Evolutionary conservation across 2,113 vertebrate species (phyloP).

Genomic region (Micromys minutus): DNA sequence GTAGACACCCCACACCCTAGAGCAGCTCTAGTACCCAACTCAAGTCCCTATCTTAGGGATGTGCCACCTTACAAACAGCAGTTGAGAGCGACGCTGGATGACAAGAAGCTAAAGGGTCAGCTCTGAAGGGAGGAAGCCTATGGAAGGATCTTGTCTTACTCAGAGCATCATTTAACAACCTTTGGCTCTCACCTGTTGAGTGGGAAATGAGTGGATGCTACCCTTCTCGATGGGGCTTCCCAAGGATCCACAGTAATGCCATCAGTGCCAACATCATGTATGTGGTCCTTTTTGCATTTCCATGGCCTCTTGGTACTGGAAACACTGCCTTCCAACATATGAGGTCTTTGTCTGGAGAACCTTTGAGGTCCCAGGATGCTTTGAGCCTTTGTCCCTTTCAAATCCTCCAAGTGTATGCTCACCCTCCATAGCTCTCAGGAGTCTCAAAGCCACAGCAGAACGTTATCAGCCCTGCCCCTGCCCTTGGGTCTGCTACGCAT

Average conservation of each 20-base stretch:
- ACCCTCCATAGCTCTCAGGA: not conserved
- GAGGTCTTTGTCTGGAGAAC: not conserved
- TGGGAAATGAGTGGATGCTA: not conserved
- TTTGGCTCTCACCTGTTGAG: not conserved
- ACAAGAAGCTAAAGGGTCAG: not conserved
- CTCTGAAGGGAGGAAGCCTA: not conserved
- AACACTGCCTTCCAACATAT: not conserved
- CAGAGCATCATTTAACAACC: not conserved
- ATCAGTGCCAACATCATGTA: accelerated
- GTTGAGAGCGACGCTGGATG: not conserved
- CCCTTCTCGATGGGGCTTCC: not conserved
- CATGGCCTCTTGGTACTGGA: not conserved
- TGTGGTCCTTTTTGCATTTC: not conserved
- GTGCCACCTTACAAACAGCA: accelerated
- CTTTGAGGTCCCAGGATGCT: not conserved
- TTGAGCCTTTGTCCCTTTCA: not conserved
- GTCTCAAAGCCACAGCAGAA: not conserved
- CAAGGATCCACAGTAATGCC: accelerated
- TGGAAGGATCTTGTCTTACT: not conserved
- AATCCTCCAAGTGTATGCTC: not conserved
- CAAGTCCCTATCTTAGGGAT: not conserved
- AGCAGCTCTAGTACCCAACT: too few relatives aligned
- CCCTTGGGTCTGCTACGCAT: not conserved
- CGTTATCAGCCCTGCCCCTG: not conserved
- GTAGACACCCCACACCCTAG: not conserved